phyloP scores from a whole-genome alignment of 64 coral and sea anemone species.

The Stichodactyla mertensii region DNA sequence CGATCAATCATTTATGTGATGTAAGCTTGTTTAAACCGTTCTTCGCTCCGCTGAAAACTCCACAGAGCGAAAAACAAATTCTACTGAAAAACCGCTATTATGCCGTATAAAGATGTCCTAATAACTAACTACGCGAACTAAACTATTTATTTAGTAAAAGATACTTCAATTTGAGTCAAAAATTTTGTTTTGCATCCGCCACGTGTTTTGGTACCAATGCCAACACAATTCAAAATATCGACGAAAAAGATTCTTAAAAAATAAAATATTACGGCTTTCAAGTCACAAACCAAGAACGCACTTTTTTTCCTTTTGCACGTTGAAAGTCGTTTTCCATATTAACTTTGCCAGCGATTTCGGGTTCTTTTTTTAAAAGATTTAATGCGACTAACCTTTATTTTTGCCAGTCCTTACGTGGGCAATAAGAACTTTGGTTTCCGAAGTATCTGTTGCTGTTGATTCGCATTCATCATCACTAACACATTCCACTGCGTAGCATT shows the following conservation, averaged over 20 bases:
- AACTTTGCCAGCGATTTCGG: neutral
- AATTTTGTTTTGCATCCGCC: neutral
- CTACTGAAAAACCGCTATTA: neutral
- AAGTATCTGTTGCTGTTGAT: conserved; percentile 94
- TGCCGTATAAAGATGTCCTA: neutral
- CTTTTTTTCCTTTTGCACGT: neutral
- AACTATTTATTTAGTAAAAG: neutral
- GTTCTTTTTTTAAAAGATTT: neutral
- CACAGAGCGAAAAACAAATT: conserved; percentile 27
- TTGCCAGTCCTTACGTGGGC: conserved; percentile 85
- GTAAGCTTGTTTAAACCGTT: conserved; percentile 29
- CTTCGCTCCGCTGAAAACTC: conserved; percentile 57
- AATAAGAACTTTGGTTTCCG: conserved; percentile 94
- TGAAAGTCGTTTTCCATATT: too few species aligned
- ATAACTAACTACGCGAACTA: neutral
- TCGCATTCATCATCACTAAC: conserved; percentile 96
- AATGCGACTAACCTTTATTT: conserved; percentile 87
- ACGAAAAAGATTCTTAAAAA: neutral
- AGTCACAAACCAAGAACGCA: neutral
- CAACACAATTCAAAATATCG: conserved; percentile 1
- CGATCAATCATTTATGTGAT: conserved; percentile 13
- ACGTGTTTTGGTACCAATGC: conserved; percentile 5
- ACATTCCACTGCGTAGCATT: conserved; percentile 98
- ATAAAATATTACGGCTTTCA: conserved; percentile 7
- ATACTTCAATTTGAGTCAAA: neutral